Percentiles rank a stretch among this genome's conserved stretches.
phyloP scores from a whole-genome alignment of 2,888 invertebrate species.

The Sinhomidia bicolor region DNA sequence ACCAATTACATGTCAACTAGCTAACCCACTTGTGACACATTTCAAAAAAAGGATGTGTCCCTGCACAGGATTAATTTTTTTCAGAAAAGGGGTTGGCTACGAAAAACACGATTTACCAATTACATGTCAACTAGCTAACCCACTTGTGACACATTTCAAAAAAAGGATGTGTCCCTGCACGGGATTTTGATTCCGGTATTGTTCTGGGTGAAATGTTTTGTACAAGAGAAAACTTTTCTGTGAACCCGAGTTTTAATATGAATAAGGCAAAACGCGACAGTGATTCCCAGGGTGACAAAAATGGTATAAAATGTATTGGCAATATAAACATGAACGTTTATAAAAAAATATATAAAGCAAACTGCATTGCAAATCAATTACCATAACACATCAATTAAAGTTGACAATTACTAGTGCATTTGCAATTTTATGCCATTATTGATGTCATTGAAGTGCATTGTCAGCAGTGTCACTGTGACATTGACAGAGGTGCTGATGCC shows the following conservation, averaged over 20 bases:
- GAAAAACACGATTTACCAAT: constrained; percentile 53
- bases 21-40: background rate
- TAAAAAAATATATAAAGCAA: no score
- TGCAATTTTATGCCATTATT: no score
- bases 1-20: constrained; percentile 50
- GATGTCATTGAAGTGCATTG: background rate
- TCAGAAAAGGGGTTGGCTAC: no score
- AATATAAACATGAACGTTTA: no score
- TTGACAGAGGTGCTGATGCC: background rate
- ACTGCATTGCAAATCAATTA: no score
- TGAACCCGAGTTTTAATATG: no score
- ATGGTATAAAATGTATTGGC: no score
- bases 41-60: background rate
- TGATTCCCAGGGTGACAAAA: no score
- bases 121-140: constrained; percentile 41
- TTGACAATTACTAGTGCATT: no score
- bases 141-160: background rate
- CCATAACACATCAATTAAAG: no score
- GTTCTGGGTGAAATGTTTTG: no score
- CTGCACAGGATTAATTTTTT: background rate
- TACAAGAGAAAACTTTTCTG: background rate
- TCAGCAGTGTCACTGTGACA: background rate
- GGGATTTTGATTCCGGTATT: background rate
- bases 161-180: background rate
- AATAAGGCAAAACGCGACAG: no score